These are phyloP conservation scores for Morus bassanus DNA, from an alignment of 2,797 vertebrate species.

Conservation along the genomic window DNA sequence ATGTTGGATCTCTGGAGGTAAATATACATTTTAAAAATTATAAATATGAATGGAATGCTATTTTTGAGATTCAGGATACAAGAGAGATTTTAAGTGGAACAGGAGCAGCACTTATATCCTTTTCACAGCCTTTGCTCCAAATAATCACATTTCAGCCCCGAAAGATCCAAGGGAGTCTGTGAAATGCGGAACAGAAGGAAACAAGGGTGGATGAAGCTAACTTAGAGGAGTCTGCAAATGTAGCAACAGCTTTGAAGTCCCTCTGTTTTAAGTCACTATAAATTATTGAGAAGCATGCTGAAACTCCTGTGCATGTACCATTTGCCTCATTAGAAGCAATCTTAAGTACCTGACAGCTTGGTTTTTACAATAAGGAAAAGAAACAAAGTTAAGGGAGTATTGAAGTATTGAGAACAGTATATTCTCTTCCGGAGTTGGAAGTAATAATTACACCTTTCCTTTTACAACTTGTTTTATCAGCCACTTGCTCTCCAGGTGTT, in stretches of 20 bases:
- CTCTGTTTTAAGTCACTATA: neutral
- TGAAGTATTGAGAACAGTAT: neutral
- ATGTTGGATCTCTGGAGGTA: neutral
- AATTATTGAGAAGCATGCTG: conserved; percentile 41
- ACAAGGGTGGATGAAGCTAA: neutral
- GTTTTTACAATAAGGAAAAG: neutral
- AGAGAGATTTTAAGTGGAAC: neutral
- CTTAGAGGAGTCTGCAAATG: neutral
- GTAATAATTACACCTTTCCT: neutral
- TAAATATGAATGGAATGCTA: neutral
- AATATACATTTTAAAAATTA: neutral
- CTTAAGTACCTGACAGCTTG: neutral
- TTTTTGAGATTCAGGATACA: neutral
- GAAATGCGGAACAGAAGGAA: conserved; percentile 14
- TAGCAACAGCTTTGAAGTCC: conserved; percentile 32
- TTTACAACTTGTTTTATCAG: neutral
- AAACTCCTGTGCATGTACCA: neutral
- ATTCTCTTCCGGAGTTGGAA: neutral
- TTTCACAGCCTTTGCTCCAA: neutral
- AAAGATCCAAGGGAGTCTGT: neutral
- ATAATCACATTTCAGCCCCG: neutral
- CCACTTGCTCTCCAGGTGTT: neutral
- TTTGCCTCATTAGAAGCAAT: neutral
- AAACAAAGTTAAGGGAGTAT: neutral
- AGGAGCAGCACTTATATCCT: neutral